These are phyloP conservation scores for Gracilinanus agilis DNA, from an alignment of 2,113 vertebrate species.

Conservation along the genomic window DNA sequence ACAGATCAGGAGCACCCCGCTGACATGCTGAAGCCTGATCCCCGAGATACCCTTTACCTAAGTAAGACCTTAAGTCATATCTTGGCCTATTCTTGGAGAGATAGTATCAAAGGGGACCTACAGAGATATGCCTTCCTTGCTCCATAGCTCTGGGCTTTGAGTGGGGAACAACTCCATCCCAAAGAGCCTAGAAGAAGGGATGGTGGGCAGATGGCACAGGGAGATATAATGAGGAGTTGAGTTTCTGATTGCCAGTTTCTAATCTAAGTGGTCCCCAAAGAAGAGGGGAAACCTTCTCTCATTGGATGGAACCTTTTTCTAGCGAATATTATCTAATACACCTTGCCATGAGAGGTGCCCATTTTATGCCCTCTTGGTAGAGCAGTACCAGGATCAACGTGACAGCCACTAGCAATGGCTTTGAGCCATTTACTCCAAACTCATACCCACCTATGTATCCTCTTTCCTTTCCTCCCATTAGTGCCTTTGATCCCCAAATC, in stretches of 20 bases:
- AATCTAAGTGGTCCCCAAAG: not conserved
- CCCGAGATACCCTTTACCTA: conserved; percentile 88
- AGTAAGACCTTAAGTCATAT: conserved; percentile 80
- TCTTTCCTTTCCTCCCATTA: conserved; percentile 75
- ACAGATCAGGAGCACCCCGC: conserved; percentile 72
- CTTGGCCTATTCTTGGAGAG: not conserved
- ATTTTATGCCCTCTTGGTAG: not conserved
- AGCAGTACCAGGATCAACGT: not conserved
- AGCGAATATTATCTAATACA: not conserved
- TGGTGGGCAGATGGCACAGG: not conserved
- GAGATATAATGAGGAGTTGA: not conserved
- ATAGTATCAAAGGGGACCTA: not conserved
- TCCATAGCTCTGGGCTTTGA: not conserved
- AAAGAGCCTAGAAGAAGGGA: not conserved
- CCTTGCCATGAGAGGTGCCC: not conserved
- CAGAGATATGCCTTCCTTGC: no score
- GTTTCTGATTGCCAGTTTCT: not conserved
- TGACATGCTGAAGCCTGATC: conserved; percentile 92
- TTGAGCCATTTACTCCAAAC: not conserved
- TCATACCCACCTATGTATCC: not conserved
- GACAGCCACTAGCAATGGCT: not conserved
- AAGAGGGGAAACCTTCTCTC: no score
- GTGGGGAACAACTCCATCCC: not conserved
- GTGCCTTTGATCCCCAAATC: conserved; percentile 89
- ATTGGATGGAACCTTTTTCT: not conserved